These are phyloP conservation scores for Acinonyx jubatus DNA, from an alignment of 2,113 vertebrate species.

Conservation along the genomic window DNA sequence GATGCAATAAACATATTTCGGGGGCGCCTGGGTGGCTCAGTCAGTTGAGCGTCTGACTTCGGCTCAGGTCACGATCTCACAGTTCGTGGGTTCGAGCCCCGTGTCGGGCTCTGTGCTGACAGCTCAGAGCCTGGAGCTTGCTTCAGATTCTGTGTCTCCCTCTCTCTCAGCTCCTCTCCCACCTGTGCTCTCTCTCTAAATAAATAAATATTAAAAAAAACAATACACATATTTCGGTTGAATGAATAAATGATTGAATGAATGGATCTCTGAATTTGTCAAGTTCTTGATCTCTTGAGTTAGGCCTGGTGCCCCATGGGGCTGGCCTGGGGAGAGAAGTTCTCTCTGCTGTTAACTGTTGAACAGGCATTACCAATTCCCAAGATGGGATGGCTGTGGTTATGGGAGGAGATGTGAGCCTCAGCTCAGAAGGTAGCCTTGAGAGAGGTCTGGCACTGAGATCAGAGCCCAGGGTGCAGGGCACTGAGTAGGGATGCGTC, in stretches of 20 bases:
- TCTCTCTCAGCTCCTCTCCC: too few relatives aligned
- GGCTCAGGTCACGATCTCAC: too few relatives aligned
- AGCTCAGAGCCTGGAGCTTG: too few relatives aligned
- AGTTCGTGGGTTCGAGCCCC: too few relatives aligned
- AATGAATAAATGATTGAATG: neutral
- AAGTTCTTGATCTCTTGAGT: neutral
- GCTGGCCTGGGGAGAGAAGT: neutral
- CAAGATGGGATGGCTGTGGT: neutral
- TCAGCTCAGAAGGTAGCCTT: neutral
- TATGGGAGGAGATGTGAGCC: neutral
- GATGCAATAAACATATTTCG: neutral
- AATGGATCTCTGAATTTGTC: neutral
- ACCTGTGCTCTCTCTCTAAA: too few relatives aligned
- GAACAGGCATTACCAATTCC: neutral
- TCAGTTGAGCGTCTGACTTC: too few relatives aligned
- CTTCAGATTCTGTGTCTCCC: too few relatives aligned
- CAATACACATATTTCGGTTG: neutral
- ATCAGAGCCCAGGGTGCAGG: neutral
- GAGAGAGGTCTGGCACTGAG: neutral
- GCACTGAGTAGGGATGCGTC: neutral
- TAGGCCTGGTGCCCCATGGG: neutral
- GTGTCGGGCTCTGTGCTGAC: too few relatives aligned
- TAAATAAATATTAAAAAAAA: too few relatives aligned
- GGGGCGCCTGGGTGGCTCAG: too few relatives aligned
- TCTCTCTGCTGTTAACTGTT: neutral